phyloP scores from a whole-genome alignment of 2,797 vertebrate species.

The Adrianichthys oophorus region DNA sequence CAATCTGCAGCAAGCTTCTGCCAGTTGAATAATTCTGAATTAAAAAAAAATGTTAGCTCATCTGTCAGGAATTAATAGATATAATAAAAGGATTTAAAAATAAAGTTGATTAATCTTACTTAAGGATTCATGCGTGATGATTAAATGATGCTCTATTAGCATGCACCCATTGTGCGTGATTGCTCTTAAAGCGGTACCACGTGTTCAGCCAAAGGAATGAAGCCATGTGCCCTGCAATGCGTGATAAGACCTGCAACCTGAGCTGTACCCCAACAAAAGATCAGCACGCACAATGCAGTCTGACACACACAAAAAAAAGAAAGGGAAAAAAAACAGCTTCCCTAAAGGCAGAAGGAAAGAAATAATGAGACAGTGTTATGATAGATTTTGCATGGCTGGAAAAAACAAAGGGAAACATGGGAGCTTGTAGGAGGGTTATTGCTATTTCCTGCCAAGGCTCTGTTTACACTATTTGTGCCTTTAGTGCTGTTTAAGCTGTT shows the following conservation, averaged over 20 bases:
- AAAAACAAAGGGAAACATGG: conserved; percentile 23
- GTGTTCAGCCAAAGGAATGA: conserved; percentile 1
- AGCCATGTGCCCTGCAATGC: conserved; percentile 22
- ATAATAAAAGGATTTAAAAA: conserved; percentile 61
- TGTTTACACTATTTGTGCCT: conserved; percentile 47
- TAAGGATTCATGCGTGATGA: conserved; percentile 33
- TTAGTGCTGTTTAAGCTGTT: conserved; percentile 34
- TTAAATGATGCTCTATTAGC: conserved; percentile 5
- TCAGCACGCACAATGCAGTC: conserved; percentile 27
- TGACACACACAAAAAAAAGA: background rate
- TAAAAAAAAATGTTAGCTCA: conserved; percentile 11
- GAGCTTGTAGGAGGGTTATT: conserved; percentile 17
- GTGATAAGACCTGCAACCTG: conserved; percentile 15
- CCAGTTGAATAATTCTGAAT: conserved; percentile 24
- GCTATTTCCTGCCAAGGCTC: conserved; percentile 39
- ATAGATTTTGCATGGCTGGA: conserved; percentile 27
- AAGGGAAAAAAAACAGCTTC: conserved; percentile 1
- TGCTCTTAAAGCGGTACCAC: conserved; percentile 1
- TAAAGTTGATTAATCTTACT: conserved; percentile 61
- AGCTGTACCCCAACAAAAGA: conserved; percentile 22
- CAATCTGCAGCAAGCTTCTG: conserved; percentile 24
- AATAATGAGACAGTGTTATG: conserved; percentile 18
- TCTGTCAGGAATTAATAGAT: conserved; percentile 30
- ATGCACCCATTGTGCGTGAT: background rate
- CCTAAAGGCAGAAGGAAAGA: conserved; percentile 24